Evolutionary conservation across 2,888 invertebrate genomes (phyloP), one percentile per base, ranked within the genome.

Genomic region (Opisthograptis luteolata): DNA sequence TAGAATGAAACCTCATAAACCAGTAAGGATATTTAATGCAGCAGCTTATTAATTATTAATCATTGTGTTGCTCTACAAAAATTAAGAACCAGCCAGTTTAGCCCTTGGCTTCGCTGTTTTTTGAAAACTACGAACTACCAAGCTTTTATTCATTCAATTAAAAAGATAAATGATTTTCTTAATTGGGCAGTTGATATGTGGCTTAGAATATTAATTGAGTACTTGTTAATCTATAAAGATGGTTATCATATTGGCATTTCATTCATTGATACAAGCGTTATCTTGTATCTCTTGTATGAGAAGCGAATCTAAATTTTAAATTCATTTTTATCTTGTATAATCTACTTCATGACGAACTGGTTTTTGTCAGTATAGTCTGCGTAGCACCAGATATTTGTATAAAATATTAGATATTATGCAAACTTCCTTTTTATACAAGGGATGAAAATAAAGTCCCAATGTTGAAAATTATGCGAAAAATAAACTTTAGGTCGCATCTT

Each of bases 121-220:
- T 1, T 2, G n/a, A n/a, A n/a, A 24, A 2, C 24, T n/a, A 1
- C n/a, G 22, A n/a, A 8, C 8, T 2, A 22, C 2, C 25, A 25
- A 25, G 28, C 5, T 9, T 9, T 22, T 8, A 41, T 13, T 7
- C 0, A 14, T 36, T 35, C 22, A 3, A 43, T 3, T n/a, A 58
- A 50, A 58, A 64, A 1, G 60, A 70, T 70, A 66, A 62, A 70
- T 64, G 44, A 64, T 65, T 64, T 63, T 66, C 56, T 64, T 76
- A 70, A 79, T 79, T 76, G 65, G 67, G 62, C 57, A 51, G 60
- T 63, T 60, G 55, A 55, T 62, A 59, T 35, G 47, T 55, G 52
- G 54, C 28, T 48, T 35, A 40, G 57, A 65, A 64, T 65, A 61
- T 53, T 30, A 61, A 61, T 50, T 42, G 48, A 25, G 35, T 15